Percentiles rank a stretch among this genome's conserved stretches.
These are phyloP conservation scores for Megalops cyprinoides DNA, from an alignment of 2,797 vertebrate species.

Conservation along the genomic window DNA sequence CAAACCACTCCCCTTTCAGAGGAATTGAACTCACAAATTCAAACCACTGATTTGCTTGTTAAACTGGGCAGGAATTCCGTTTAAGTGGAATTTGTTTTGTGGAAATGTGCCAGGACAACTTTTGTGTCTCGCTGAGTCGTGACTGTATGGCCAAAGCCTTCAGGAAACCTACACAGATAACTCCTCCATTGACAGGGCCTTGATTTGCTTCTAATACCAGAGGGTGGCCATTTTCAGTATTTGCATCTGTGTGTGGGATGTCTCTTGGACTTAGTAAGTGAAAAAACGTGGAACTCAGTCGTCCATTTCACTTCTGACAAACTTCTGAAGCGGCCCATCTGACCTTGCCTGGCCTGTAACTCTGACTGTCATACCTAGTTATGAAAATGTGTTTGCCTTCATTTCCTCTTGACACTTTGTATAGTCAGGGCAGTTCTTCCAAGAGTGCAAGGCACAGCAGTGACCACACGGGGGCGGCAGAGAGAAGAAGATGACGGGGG, in stretches of 20 bases:
- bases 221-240: too few relatives aligned
- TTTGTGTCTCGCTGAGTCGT: background rate
- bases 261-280: too few relatives aligned
- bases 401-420: too few relatives aligned
- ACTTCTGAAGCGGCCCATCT: too few relatives aligned
- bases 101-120: background rate
- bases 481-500: background rate
- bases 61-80: background rate
- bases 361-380: background rate
- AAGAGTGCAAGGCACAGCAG: conserved; percentile 32
- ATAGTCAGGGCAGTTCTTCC: too few relatives aligned
- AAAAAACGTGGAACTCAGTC: too few relatives aligned
- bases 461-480: conserved; percentile 7
- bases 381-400: too few relatives aligned
- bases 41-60: background rate
- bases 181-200: too few relatives aligned
- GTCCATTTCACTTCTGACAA: too few relatives aligned
- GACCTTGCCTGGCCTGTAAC: background rate
- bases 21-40: background rate
- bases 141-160: background rate
- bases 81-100: background rate
- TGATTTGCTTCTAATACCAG: too few relatives aligned
- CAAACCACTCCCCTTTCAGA: background rate
- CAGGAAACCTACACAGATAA: background rate
- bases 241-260: too few relatives aligned